A percentile compares a stretch with the other conserved stretches of the same genome.
phyloP scores from a whole-genome alignment of 2,888 invertebrate genomes.

The Orthosia incerta region DNA sequence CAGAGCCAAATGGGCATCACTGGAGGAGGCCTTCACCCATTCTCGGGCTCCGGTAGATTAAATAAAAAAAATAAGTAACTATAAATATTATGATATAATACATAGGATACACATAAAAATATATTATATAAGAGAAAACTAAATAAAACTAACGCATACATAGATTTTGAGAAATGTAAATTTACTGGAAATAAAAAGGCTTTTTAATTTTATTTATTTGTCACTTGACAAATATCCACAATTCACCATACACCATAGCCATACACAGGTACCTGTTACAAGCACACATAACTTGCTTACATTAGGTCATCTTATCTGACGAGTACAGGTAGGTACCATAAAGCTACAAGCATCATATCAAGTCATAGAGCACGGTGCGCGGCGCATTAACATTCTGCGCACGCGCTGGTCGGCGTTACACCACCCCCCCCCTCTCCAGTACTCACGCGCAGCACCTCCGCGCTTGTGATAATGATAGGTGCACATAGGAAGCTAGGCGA shows the following conservation, averaged over 20 bases:
- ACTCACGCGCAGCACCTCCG: constrained; percentile 44
- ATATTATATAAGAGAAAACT: too few relatives aligned
- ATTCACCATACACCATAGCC: background rate
- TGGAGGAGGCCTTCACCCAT: too few relatives aligned
- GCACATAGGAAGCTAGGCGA: constrained; percentile 30
- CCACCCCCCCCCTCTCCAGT: constrained; percentile 43
- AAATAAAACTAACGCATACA: too few relatives aligned
- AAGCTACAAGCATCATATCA: constrained; percentile 63
- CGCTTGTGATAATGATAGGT: background rate
- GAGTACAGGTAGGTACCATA: constrained; percentile 22
- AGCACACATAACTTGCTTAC: constrained; percentile 10
- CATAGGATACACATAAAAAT: too few relatives aligned
- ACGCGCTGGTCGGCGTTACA: constrained; percentile 73
- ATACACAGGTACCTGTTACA: background rate
- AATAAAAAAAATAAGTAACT: too few relatives aligned
- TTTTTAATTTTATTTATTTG: too few relatives aligned
- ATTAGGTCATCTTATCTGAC: constrained; percentile 7
- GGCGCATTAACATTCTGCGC: constrained; percentile 77
- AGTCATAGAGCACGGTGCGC: constrained; percentile 71
- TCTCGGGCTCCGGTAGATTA: too few relatives aligned
- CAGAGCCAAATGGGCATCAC: too few relatives aligned
- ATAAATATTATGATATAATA: too few relatives aligned
- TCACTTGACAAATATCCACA: constrained; percentile 1
- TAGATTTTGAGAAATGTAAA: too few relatives aligned
- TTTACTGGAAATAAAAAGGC: too few relatives aligned